A percentile compares a stretch with the other conserved stretches of the same genome.
Conservation (phyloP, 2,888 invertebrate genomes). For the Sesia apiformis region DNA sequence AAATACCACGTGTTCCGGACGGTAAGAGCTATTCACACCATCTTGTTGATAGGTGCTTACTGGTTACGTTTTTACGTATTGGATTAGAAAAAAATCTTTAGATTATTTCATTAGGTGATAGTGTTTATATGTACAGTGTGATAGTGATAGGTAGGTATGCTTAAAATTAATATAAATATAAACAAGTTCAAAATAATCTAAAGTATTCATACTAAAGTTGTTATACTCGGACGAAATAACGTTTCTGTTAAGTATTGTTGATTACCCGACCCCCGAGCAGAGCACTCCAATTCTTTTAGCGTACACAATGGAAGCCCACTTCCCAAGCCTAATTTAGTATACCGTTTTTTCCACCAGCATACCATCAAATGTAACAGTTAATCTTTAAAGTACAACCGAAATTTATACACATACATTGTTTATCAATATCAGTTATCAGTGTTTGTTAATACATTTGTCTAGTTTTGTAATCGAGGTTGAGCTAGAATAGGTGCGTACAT, state of each 20-base stretch:
- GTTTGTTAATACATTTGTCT: no score
- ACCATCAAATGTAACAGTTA: constrained; percentile 50
- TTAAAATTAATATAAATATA: no score
- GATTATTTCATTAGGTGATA: no score
- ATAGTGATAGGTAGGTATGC: no score
- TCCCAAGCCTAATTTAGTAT: constrained; percentile 66
- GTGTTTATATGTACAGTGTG: no score
- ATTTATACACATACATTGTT: constrained; percentile 21
- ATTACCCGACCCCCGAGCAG: constrained; percentile 16
- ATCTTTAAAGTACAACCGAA: constrained; percentile 44
- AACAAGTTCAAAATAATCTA: no score
- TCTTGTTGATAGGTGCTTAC: constrained; percentile 8
- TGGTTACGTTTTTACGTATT: background rate
- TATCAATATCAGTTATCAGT: no score
- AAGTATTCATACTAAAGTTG: no score
- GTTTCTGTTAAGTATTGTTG: constrained; percentile 7
- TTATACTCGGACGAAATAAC: no score
- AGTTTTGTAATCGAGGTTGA: no score
- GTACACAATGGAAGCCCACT: constrained; percentile 59
- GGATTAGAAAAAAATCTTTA: no score
- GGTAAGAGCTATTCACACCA: constrained; percentile 33
- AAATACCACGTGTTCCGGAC: constrained; percentile 54
- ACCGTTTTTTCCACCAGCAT: constrained; percentile 55
- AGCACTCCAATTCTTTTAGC: constrained; percentile 31
- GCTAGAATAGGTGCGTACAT: no score